Conservation (phyloP, 1,140 invertebrate genomes). For the Hylaeus anthracinus region DNA sequence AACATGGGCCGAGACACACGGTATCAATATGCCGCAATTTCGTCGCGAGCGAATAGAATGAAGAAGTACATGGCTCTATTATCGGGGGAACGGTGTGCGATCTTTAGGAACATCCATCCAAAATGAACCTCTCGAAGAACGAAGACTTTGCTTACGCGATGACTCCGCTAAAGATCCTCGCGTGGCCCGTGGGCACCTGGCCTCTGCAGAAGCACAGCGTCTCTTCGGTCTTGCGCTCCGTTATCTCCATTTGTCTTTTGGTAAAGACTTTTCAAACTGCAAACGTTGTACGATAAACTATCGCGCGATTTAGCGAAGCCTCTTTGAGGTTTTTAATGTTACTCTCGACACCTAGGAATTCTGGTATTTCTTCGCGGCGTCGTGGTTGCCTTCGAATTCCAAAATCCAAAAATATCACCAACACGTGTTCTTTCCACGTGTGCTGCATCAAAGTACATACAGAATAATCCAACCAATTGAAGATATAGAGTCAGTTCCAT, state of each 20-base stretch:
- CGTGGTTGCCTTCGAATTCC: too few species aligned
- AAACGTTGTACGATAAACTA: not conserved
- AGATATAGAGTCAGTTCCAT: too few species aligned
- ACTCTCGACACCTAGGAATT: too few species aligned
- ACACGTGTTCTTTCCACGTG: too few species aligned
- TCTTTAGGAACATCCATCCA: not conserved
- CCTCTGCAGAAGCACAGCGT: conserved; percentile 33
- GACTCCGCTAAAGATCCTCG: conserved; percentile 27
- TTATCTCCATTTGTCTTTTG: not conserved
- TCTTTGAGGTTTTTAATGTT: too few species aligned
- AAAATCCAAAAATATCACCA: too few species aligned
- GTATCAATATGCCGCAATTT: not conserved
- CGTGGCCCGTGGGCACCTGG: conserved; percentile 50
- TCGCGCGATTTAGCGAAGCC: too few species aligned
- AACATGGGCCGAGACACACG: not conserved
- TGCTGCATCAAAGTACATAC: too few species aligned
- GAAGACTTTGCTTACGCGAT: conserved; percentile 39
- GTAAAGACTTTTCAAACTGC: not conserved
- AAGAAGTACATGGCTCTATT: not conserved
- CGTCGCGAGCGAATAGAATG: too few species aligned
- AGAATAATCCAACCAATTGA: too few species aligned
- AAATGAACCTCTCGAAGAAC: conserved; percentile 10
- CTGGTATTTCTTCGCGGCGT: too few species aligned
- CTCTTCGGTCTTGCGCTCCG: conserved; percentile 5
- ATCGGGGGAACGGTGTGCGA: not conserved